A percentile compares a stretch with the other conserved stretches of the same genome.
Evolutionary conservation across 2,888 invertebrate species (phyloP).

Genomic region (Cynaeus angustus): DNA sequence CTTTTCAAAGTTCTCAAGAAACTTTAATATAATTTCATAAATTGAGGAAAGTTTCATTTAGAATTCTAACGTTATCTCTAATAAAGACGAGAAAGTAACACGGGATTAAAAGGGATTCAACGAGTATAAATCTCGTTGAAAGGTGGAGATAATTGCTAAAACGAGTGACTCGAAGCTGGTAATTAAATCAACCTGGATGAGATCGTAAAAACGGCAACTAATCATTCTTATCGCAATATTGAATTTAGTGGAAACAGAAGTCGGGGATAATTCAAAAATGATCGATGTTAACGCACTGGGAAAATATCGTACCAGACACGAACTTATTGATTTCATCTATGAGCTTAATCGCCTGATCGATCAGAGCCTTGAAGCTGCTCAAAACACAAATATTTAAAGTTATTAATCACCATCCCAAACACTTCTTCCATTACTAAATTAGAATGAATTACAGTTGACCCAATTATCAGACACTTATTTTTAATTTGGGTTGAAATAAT

Average conservation of each 20-base stretch:
- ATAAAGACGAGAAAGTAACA: constrained; percentile 30
- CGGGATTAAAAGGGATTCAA: constrained; percentile 21
- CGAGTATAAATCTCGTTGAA: constrained; percentile 26
- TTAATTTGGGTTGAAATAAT: not conserved
- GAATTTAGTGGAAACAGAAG: constrained; percentile 1
- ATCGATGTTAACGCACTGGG: not conserved
- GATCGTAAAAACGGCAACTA: constrained; percentile 8
- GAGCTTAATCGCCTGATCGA: no score
- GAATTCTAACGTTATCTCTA: constrained; percentile 4
- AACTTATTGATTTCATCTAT: no score
- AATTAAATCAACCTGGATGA: constrained; percentile 30
- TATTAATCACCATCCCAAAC: no score
- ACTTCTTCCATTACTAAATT: no score
- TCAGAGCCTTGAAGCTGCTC: no score
- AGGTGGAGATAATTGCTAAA: constrained; percentile 33
- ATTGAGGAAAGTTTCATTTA: constrained; percentile 14
- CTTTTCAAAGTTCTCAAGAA: constrained; percentile 15
- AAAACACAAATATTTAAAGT: no score
- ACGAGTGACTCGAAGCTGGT: constrained; percentile 24
- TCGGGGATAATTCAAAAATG: constrained; percentile 5
- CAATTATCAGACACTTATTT: no score
- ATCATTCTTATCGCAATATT: constrained; percentile 6
- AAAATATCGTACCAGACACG: not conserved
- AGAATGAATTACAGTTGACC: no score
- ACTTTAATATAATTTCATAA: constrained; percentile 32